Evolutionary conservation across 2,888 invertebrate species (phyloP), one percentile per base, ranked within the genome.

Genomic region (Noctua janthe): DNA sequence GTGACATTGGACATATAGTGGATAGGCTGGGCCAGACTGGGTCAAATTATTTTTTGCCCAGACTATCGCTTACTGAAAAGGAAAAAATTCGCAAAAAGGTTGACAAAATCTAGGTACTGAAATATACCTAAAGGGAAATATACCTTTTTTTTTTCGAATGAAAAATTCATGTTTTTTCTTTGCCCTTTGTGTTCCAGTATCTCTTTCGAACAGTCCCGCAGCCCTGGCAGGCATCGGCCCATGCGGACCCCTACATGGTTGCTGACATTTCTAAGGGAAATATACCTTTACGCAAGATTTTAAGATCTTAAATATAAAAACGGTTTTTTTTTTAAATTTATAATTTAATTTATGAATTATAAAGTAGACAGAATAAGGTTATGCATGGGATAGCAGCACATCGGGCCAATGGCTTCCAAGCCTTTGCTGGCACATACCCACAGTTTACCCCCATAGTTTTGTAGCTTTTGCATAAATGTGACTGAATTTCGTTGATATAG

Each of bases 1-100:
- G 59, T 70, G 76, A 64, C 71, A 71, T 69, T 79, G 17, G 67
- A 20, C 15, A 8, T 62, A n/a, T 39, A 39, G 39, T 39, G 39
- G 54, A 54, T 67, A 59, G n/a, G 76, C 43, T 47, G 49, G 15
- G 20, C 11, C 20, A 82, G 17, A 74, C 39, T 39, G 13, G n/a
- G 59, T 59, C 59, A 59, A 59, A n/a, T 3, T 13, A 11, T 11
- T 56, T n/a, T 59, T n/a, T n/a, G 13, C 11, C 5, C 23, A 56
- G n/a, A n/a, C n/a, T n/a, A n/a, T 59, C 11, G 56, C 56, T 56
- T 59, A 23, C 56, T 23, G 23, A 23, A 56, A 56, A 56, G 3
- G 3, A 56, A 56, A 11, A 59, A 56, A 3, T 23, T 56, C 11
- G 23, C 3, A 23, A 56, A 7, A 23, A 8, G 23, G 56, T 23